These are phyloP conservation scores for Corythoichthys intestinalis DNA, from an alignment of 2,113 vertebrate genomes.

Conservation along the genomic window DNA sequence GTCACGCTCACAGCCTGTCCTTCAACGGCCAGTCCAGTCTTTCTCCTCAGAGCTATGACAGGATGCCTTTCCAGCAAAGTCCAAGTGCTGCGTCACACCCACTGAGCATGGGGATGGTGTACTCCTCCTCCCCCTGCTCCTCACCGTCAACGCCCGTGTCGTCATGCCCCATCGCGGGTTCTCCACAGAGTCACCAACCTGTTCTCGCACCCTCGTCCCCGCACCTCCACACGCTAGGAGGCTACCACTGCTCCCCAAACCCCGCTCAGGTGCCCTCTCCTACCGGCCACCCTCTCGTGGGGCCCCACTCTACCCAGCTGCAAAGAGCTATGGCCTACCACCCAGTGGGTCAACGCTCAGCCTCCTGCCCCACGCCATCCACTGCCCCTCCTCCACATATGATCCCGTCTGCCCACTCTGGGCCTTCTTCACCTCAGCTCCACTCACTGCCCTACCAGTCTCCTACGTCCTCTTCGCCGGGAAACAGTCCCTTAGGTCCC, in stretches of 20 bases:
- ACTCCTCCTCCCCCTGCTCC: slow-evolving; percentile 77
- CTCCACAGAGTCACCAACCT: slow-evolving; percentile 71
- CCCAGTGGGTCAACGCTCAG: slow-evolving; percentile 78
- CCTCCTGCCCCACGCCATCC: slow-evolving; percentile 82
- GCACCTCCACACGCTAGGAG: slow-evolving; percentile 77
- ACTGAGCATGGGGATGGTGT: slow-evolving; percentile 83
- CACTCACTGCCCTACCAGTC: slow-evolving; percentile 89
- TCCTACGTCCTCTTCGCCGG: slow-evolving; percentile 81
- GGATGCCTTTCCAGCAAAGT: slow-evolving; percentile 84
- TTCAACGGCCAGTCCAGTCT: slow-evolving; percentile 88
- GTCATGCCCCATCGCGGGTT: slow-evolving; percentile 58
- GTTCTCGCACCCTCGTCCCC: slow-evolving; percentile 74
- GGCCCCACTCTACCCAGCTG: slow-evolving; percentile 81
- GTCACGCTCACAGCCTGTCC: slow-evolving; percentile 58
- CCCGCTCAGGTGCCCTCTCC: slow-evolving; percentile 75
- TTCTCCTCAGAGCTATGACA: slow-evolving; percentile 83
- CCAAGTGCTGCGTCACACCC: slow-evolving; percentile 74
- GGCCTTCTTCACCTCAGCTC: slow-evolving; percentile 89
- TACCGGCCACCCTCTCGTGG: slow-evolving; percentile 70
- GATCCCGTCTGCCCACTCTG: slow-evolving; percentile 85
- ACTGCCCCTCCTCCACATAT: slow-evolving; percentile 72
- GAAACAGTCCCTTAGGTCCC: slow-evolving; percentile 72
- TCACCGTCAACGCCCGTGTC: slow-evolving; percentile 65
- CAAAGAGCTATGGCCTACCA: slow-evolving; percentile 81
- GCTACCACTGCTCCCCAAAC: slow-evolving; percentile 81